Conservation (phyloP, 2,797 vertebrate species). For the Gallinago nigripennis region DNA sequence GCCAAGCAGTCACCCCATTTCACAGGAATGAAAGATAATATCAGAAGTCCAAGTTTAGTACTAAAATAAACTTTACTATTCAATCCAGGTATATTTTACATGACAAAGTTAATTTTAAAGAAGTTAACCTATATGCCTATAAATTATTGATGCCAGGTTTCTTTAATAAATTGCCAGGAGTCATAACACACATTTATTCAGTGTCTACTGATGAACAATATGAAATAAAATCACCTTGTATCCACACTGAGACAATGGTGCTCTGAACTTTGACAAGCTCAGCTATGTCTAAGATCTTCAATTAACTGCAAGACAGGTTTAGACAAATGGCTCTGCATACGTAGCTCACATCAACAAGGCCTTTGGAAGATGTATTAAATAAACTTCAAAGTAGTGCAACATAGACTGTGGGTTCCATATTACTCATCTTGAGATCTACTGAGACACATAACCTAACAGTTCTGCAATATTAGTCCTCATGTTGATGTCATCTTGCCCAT, state of each 20-base stretch:
- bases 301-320: neutral
- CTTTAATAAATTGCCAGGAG: neutral
- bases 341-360: neutral
- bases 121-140: neutral
- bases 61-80: neutral
- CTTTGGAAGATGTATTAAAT: neutral
- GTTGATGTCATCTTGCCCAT: neutral
- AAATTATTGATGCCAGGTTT: neutral
- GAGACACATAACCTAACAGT: neutral
- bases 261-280: neutral
- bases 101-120: neutral
- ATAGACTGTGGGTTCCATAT: neutral
- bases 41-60: neutral
- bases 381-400: neutral
- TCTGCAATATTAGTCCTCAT: neutral
- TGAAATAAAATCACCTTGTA: neutral
- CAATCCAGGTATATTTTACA: neutral
- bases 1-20: neutral
- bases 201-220: neutral
- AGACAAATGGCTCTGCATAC: neutral
- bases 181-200: neutral
- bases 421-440: neutral
- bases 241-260: neutral
- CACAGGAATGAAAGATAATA: neutral
- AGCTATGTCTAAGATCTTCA: neutral